Conservation (phyloP, 2,888 invertebrate genomes). For the Asteroscopus sphinx region DNA sequence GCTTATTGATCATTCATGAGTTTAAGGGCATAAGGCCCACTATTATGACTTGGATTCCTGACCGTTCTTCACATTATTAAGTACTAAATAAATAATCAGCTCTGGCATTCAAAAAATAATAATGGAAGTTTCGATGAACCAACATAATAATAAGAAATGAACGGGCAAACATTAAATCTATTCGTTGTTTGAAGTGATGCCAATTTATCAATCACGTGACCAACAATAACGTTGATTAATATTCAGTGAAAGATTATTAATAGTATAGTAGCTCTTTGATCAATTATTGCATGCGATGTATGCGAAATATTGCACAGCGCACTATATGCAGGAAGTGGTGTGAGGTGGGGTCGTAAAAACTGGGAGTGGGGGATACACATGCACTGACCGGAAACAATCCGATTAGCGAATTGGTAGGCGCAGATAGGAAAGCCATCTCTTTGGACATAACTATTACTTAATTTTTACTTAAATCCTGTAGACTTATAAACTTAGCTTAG, state of each 20-base stretch:
- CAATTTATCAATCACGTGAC: constrained; percentile 15
- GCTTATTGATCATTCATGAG: too few relatives aligned
- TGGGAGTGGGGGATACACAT: constrained; percentile 14
- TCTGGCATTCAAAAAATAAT: too few relatives aligned
- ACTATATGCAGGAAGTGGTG: constrained; percentile 12
- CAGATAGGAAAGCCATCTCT: constrained; percentile 32
- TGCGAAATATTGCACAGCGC: constrained; percentile 21
- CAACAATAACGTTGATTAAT: constrained; percentile 42
- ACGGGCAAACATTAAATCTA: constrained; percentile 4
- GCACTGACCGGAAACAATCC: constrained; percentile 53
- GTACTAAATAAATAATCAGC: too few relatives aligned
- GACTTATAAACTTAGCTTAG: too few relatives aligned
- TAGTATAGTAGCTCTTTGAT: constrained; percentile 26
- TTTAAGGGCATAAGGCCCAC: too few relatives aligned
- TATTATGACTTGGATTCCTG: too few relatives aligned
- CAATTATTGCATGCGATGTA: constrained; percentile 3
- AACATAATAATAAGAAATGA: neutral
- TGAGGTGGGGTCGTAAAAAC: constrained; percentile 15
- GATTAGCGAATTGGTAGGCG: constrained; percentile 48
- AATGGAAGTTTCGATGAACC: neutral
- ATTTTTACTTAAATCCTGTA: neutral
- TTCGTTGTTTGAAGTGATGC: constrained; percentile 13
- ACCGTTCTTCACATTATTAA: too few relatives aligned
- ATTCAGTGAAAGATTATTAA: constrained; percentile 18
- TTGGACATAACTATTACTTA: constrained; percentile 7